Conservation (phyloP, 2,113 vertebrate genomes). For the Murina feae region DNA sequence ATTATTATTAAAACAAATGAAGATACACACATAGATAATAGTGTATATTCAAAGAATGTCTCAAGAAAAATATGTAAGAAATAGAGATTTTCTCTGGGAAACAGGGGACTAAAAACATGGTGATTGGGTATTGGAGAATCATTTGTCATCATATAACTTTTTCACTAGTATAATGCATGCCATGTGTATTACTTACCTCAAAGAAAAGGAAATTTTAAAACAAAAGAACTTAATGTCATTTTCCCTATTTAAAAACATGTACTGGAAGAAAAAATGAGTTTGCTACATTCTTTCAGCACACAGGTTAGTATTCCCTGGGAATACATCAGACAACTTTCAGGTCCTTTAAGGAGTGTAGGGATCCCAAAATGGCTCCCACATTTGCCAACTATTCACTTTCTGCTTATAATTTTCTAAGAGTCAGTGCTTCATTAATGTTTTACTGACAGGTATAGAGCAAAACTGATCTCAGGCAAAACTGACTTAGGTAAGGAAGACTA, state of each 20-base stretch:
- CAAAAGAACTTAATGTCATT: neutral
- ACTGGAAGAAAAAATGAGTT: neutral
- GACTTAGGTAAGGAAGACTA: neutral
- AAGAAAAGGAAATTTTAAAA: neutral
- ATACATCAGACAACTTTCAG: neutral
- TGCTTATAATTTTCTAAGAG: neutral
- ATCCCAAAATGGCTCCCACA: neutral
- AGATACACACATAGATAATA: neutral
- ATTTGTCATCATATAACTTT: neutral
- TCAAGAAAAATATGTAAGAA: neutral
- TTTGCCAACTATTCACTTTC: neutral
- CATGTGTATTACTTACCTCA: neutral
- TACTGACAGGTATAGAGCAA: neutral
- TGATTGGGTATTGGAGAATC: neutral
- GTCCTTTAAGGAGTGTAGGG: neutral
- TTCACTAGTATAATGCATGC: neutral
- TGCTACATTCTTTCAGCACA: neutral
- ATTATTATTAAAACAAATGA: neutral
- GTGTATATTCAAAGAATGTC: neutral
- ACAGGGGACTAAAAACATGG: neutral
- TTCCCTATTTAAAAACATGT: neutral
- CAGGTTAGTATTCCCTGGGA: neutral
- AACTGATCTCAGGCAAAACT: neutral
- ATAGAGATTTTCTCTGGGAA: neutral
- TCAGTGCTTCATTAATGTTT: neutral